Conservation (phyloP, 2,888 invertebrate species). For the Parnassius mnemosyne region DNA sequence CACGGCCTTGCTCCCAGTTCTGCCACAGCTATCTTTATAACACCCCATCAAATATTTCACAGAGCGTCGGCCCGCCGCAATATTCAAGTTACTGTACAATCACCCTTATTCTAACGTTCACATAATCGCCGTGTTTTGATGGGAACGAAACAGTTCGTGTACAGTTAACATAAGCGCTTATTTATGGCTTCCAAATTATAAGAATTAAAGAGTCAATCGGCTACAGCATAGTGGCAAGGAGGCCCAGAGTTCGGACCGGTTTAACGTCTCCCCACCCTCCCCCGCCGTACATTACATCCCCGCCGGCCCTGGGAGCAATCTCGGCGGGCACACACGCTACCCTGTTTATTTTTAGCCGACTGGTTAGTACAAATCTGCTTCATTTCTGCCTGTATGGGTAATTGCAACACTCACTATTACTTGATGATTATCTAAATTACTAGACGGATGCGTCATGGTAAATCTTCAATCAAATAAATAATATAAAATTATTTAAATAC, state of each 20-base stretch:
- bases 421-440: not conserved
- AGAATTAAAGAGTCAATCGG: conserved; percentile 32
- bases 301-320: conserved; percentile 32
- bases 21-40: too few relatives aligned
- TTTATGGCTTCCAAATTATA: conserved; percentile 38
- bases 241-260: conserved; percentile 32
- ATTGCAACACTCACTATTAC: conserved; percentile 9
- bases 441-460: not conserved
- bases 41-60: too few relatives aligned
- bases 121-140: conserved; percentile 17
- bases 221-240: conserved; percentile 20
- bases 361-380: conserved; percentile 53
- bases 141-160: conserved; percentile 21
- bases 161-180: conserved; percentile 30
- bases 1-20: too few relatives aligned
- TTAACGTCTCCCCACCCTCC: conserved; percentile 28
- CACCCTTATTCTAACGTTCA: conserved; percentile 8
- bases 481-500: not conserved
- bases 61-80: not conserved
- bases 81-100: not conserved
- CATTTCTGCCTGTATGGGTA: conserved; percentile 34
- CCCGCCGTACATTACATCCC: conserved; percentile 26
- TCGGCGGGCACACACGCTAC: conserved; percentile 40
- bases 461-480: not conserved
- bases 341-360: conserved; percentile 65